phyloP scores from a whole-genome alignment of 2,113 vertebrate genomes.

The Python bivittatus region DNA sequence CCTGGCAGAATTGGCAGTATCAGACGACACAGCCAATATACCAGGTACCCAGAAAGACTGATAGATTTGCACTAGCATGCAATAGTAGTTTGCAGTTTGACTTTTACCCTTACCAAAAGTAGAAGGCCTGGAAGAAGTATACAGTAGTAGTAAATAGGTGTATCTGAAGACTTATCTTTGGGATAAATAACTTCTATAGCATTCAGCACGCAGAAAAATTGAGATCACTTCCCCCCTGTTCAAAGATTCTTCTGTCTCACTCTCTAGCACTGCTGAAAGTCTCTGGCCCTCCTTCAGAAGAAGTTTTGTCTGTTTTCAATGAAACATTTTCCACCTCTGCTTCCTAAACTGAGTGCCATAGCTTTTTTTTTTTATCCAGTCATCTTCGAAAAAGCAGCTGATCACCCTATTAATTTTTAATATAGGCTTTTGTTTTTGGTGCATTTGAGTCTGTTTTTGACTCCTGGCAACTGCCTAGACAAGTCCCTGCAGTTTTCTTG shows the following conservation, averaged over 20 bases:
- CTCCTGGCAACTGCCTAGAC: not conserved
- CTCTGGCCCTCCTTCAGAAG: not conserved
- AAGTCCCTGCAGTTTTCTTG: not conserved
- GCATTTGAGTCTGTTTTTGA: not conserved
- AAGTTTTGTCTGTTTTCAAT: not conserved
- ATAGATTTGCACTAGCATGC: not conserved
- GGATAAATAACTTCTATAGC: not conserved
- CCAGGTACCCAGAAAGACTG: not conserved
- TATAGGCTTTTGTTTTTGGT: not conserved
- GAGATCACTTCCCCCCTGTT: not conserved
- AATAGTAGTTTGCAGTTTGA: not conserved
- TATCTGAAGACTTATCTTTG: not conserved
- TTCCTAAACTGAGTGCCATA: not conserved
- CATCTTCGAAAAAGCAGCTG: not conserved
- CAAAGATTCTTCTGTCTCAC: not conserved
- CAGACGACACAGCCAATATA: not conserved
- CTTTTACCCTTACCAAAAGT: not conserved
- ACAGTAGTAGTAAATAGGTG: not conserved
- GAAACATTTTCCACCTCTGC: not conserved
- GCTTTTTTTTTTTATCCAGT: constrained; percentile 29
- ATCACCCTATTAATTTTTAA: accelerated
- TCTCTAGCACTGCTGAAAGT: not conserved
- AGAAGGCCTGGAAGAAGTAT: not conserved
- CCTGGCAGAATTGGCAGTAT: not conserved
- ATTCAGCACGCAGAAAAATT: not conserved